Evolutionary conservation across 2,113 vertebrate genomes (phyloP), one percentile per base, ranked within the genome.

Genomic region (Parus major): DNA sequence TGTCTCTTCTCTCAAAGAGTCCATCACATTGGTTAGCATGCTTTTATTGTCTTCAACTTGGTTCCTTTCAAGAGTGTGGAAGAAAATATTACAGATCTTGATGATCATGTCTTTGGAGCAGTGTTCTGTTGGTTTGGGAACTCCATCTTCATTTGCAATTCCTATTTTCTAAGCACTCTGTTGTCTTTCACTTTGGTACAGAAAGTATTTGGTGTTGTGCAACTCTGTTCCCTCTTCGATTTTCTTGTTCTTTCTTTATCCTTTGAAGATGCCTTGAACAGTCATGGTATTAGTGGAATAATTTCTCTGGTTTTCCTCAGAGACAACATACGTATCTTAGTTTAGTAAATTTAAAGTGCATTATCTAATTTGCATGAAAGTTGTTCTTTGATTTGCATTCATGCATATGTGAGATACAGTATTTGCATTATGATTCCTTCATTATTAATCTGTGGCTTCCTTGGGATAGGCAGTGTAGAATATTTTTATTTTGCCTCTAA

Each of bases 381-480:
- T 82, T 86, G 36, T 90, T 42, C 59, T 95, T 92, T 93, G 90
- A 94, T 94, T 95, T 95, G 75, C 55, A 12, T 83, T 56, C 46
- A 20, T 96, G 90, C 66, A 33, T 88, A 61, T 88, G 55, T 94
- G 92, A 92, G 94, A 92, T 95, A 90, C 11, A 60, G 71, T 86
- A 81, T 95, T 95, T 95, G 86, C 92, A 83, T 94, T 86, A 52
- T 1, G 1, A 57, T 73, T 92, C 75, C 49, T 88, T 93, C 76
- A 66, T 88, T 86, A 93, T 79, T 96, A 47, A 70, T 92, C 75
- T 73, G 16, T 77, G 53, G 33, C 56, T 94, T 90, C 56, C 50
- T 86, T 3, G 2, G 63, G 46, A 72, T 41, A 86, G 44, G 20
- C 23, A 70, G 33, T 16, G 27, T 70, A 75, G 71, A 73, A 63